Evolutionary conservation across 2,797 vertebrate genomes (phyloP), one percentile per base, ranked within the genome.

Genomic region (Cynodonichthys magdalenae): DNA sequence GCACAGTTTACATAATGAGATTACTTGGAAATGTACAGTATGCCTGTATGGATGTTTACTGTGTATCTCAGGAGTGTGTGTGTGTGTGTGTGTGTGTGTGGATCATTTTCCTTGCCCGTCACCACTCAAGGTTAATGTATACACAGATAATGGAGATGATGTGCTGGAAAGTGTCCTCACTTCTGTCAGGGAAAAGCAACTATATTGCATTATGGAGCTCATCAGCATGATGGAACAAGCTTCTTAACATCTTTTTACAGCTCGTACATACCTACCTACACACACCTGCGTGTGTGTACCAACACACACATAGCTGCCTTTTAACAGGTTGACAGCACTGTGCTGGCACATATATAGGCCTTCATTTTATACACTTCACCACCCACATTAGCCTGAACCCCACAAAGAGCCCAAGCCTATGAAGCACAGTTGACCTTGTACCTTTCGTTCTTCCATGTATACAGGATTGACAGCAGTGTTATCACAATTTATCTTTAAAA

Each of bases 71-170:
- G 63, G 36, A 29, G 24, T 52, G 27, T 62, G 66, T 52, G 36
- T 42, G 58, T 56, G 15, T 58, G 31, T 31, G 19, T 47, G 27
- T 64, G 18, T 48, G 65, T 63, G 69, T 46, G 41, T 12, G 3
- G 28, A 53, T 49, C 49, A 55, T 57, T 77, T 45, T 29, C 18
- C 65, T 72, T 60, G 55, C 53, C 73, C 19, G 53, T 70, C 58
- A n/a, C 53, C 41, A 56, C 64, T 80, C 89, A 92, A 91, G 90
- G 91, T 92, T 90, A 92, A 90, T 92, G 77, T 88, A 91, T 85
- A 87, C 79, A 74, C 75, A 71, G 89, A 89, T 92, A 90, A 90
- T 83, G 81, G 87, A 87, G 82, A 88, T 83, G 85, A 88, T 86
- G 80, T 79, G 76, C 69, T 78, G 77, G 66, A 83, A 86, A 87